Evolutionary conservation across 2,113 vertebrate species (phyloP), one percentile per base, ranked within the genome.

Genomic region (Glareola pratincola): DNA sequence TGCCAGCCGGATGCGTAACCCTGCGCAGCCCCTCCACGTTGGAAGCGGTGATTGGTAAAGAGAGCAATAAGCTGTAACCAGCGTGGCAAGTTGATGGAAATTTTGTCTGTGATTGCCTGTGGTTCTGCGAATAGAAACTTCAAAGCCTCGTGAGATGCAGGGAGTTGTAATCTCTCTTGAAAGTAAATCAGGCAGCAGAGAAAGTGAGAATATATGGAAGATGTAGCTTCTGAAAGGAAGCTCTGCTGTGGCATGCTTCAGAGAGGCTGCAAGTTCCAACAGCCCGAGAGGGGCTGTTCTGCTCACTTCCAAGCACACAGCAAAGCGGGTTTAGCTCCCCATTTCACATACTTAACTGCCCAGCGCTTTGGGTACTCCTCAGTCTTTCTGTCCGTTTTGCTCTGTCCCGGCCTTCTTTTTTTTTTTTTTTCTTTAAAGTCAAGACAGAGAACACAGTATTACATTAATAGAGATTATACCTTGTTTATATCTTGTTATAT

Each of bases 101-200:
- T 95, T 87, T 69, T 85, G 84, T 79, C 87, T 76, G 57, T 85
- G 74, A 90, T 91, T 92, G 73, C 81, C 68, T 94, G 47, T 91
- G 88, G 76, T 91, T 89, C 94, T 57, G 50, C 69, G 94, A 92
- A 90, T 21, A 91, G 94, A 85, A 91, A 63, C 89, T 95, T 97
- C 86, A 96, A 97, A 96, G 94, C 73, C 67, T 85, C 15, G 0
- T 83, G 88, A 90, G 86, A 54, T 91, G 74, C 57, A 87, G 77
- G 86, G 74, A 89, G 29, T 67, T 94, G 32, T 92, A 95, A 92
- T 94, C 76, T 92, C 63, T 92, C 77, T 91, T 85, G 81, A 83
- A 95, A 95, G 83, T 75, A 94, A 90, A 90, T 91, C 73, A 69
- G 41, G 87, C 91, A 76, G 74, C 57, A 94, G 66, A 81, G 66